These are phyloP conservation scores for Pluvianellus socialis DNA, from an alignment of 2,113 vertebrate species.

Conservation along the genomic window DNA sequence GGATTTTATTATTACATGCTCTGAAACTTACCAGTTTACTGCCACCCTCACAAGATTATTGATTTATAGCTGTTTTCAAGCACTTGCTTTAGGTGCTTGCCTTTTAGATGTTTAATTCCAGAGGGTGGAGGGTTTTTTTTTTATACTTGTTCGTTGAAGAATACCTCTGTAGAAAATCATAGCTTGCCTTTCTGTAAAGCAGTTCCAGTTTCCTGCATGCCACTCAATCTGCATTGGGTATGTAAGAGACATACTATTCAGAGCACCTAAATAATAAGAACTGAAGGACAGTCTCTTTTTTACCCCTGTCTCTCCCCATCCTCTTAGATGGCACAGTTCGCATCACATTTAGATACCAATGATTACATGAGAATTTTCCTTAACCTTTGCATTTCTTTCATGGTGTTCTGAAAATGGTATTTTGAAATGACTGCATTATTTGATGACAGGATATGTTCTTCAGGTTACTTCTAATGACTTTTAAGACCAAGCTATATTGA, in stretches of 20 bases:
- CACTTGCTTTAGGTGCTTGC: neutral
- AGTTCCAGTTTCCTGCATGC: neutral
- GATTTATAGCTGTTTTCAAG: neutral
- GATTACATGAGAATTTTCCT: neutral
- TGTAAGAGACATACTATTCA: neutral
- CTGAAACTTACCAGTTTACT: neutral
- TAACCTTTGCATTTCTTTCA: neutral
- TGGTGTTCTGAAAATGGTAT: neutral
- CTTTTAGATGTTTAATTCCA: neutral
- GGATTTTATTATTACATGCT: neutral
- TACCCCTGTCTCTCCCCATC: accelerated
- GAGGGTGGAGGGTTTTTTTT: neutral
- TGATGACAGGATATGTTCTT: neutral
- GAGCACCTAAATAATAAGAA: neutral
- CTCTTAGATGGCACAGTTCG: neutral
- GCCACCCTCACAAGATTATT: neutral
- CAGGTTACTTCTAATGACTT: neutral
- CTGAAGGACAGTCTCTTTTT: neutral
- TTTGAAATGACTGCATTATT: neutral
- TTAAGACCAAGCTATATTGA: neutral
- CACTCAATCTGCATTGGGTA: neutral
- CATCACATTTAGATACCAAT: neutral
- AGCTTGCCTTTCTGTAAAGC: neutral
- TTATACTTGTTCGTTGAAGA: neutral
- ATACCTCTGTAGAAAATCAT: neutral